Evolutionary conservation across 2,888 invertebrate species (phyloP).

Genomic region (Euproctis similis): DNA sequence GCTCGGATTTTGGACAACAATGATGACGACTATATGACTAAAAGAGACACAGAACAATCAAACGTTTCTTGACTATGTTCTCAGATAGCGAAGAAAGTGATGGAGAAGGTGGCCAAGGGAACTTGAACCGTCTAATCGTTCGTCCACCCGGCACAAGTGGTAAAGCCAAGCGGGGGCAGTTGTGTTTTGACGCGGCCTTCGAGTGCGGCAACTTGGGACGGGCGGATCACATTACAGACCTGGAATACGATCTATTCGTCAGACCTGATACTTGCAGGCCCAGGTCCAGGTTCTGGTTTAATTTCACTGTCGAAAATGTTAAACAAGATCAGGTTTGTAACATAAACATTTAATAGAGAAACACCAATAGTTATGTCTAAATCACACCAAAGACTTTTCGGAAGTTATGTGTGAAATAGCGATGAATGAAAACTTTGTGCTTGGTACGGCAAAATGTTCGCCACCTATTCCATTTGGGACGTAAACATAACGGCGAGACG

Average conservation of each 20-base stretch:
- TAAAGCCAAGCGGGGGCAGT: slow-evolving; percentile 95
- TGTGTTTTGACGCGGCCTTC: slow-evolving; percentile 97
- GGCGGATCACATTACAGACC: slow-evolving; percentile 93
- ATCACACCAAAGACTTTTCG: too few species aligned
- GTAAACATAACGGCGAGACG: too few species aligned
- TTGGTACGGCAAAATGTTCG: too few species aligned
- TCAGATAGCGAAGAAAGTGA: slow-evolving; percentile 94
- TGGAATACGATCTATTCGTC: slow-evolving; percentile 96
- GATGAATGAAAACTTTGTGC: too few species aligned
- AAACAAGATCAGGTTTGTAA: slow-evolving; percentile 89
- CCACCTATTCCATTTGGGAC: too few species aligned
- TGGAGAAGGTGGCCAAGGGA: slow-evolving; percentile 94
- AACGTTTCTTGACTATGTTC: too few species aligned
- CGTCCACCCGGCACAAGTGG: slow-evolving; percentile 94
- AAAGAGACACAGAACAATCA: too few species aligned
- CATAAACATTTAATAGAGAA: too few species aligned
- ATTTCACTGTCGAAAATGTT: slow-evolving; percentile 98
- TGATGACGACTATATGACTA: too few species aligned
- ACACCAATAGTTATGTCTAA: too few species aligned
- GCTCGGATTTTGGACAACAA: too few species aligned
- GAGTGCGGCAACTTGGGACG: slow-evolving; percentile 98
- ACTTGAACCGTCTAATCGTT: slow-evolving; percentile 91
- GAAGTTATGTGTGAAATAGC: too few species aligned
- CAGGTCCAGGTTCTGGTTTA: slow-evolving; percentile 95
- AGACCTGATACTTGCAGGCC: slow-evolving; percentile 98